phyloP scores from a whole-genome alignment of 2,113 vertebrate species.

The Burhinus bistriatus region DNA sequence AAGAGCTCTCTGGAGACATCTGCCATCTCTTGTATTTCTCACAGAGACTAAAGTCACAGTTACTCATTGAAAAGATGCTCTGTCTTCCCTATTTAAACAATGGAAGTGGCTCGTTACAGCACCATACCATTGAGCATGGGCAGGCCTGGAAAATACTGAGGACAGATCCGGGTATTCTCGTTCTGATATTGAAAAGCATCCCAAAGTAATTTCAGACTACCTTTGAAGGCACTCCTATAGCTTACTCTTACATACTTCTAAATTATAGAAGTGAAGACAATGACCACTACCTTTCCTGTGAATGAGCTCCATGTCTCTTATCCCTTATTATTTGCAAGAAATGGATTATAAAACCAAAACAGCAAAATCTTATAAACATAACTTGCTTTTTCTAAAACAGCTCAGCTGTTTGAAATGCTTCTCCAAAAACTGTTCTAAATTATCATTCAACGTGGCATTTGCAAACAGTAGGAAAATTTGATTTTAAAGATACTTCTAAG shows the following conservation, averaged over 20 bases:
- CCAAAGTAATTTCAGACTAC: background rate
- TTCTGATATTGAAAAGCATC: background rate
- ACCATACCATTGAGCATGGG: fast-evolving
- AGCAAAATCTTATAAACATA: background rate
- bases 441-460: background rate
- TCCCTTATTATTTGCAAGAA: background rate
- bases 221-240: background rate
- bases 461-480: background rate
- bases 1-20: background rate
- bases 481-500: background rate
- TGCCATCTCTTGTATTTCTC: background rate
- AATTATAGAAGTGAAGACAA: background rate
- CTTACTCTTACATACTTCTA: background rate
- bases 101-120: background rate
- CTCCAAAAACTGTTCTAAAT: background rate
- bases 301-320: background rate
- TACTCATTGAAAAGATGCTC: background rate
- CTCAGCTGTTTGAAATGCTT: background rate
- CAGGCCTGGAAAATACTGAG: background rate
- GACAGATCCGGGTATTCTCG: background rate
- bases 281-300: background rate
- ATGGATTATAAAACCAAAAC: background rate
- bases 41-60: background rate
- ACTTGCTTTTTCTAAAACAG: background rate
- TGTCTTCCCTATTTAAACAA: background rate